phyloP scores from a whole-genome alignment of 64 coral and sea anemone species.

The Dendrophyllia cribrosa region DNA sequence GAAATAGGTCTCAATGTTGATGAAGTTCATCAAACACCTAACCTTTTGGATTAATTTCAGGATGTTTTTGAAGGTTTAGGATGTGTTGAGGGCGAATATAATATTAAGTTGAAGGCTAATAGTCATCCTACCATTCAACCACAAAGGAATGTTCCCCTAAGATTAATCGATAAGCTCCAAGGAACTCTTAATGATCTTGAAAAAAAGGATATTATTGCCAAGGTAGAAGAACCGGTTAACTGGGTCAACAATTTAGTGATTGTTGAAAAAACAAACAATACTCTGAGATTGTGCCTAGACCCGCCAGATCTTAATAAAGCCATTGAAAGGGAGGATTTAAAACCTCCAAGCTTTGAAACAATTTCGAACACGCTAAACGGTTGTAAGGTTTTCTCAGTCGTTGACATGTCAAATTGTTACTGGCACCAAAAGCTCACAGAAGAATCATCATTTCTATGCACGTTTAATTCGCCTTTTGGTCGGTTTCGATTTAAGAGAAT shows the following conservation, averaged over 20 bases:
- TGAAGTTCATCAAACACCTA: background rate
- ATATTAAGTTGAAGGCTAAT: conserved; percentile 55
- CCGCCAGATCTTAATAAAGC: conserved; percentile 64
- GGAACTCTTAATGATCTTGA: conserved; percentile 30
- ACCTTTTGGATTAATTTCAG: conserved; percentile 52
- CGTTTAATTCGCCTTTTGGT: conserved; percentile 55
- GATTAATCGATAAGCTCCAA: conserved; percentile 53
- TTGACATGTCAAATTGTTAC: conserved; percentile 60
- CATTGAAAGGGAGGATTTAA: conserved; percentile 45
- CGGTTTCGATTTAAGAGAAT: conserved; percentile 43
- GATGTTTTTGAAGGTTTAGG: conserved; percentile 67
- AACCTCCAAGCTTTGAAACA: conserved; percentile 61
- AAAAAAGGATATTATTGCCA: background rate
- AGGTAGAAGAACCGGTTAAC: too few species aligned
- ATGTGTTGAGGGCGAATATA: conserved; percentile 62
- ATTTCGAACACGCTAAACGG: conserved; percentile 53
- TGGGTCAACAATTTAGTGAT: conserved; percentile 52
- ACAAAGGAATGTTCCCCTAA: conserved; percentile 67
- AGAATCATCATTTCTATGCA: conserved; percentile 35
- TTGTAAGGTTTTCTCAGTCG: conserved; percentile 47
- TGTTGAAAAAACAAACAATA: conserved; percentile 61
- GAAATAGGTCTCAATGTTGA: background rate
- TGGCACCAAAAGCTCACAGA: conserved; percentile 64
- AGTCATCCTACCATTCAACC: conserved; percentile 61
- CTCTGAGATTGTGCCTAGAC: conserved; percentile 61